Evolutionary conservation across 2,888 invertebrate genomes (phyloP).

Genomic region (Eugnorisma glareosa): DNA sequence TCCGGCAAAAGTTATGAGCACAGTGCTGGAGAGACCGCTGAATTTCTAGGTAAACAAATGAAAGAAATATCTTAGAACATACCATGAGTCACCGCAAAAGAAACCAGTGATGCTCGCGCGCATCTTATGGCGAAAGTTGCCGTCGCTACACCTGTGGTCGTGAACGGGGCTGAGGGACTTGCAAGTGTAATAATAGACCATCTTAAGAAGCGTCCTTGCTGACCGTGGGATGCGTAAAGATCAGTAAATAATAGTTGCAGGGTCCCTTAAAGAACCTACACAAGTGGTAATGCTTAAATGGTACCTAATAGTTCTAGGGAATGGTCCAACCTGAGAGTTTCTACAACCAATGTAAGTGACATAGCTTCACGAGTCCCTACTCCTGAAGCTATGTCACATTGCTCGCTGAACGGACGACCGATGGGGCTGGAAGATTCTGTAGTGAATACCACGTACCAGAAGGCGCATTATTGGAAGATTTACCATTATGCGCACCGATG

Average conservation of each 20-base stretch:
- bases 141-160: neutral
- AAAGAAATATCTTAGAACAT: neutral
- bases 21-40: no score
- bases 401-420: neutral
- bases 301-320: neutral
- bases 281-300: neutral
- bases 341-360: neutral
- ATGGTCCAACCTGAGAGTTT: neutral
- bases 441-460: neutral
- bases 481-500: neutral
- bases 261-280: neutral
- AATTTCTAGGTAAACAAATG: neutral
- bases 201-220: conserved; percentile 18
- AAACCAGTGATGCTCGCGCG: neutral
- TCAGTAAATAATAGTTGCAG: conserved; percentile 18
- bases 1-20: no score
- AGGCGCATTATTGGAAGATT: neutral
- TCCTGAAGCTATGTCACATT: neutral
- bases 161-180: neutral
- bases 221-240: conserved; percentile 11
- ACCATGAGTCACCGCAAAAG: neutral
- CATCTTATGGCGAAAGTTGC: neutral
- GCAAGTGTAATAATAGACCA: conserved; percentile 28
- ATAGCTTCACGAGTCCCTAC: neutral
- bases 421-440: neutral